Conservation (phyloP, 2,888 invertebrate species). For the Lithophane leautieri region DNA sequence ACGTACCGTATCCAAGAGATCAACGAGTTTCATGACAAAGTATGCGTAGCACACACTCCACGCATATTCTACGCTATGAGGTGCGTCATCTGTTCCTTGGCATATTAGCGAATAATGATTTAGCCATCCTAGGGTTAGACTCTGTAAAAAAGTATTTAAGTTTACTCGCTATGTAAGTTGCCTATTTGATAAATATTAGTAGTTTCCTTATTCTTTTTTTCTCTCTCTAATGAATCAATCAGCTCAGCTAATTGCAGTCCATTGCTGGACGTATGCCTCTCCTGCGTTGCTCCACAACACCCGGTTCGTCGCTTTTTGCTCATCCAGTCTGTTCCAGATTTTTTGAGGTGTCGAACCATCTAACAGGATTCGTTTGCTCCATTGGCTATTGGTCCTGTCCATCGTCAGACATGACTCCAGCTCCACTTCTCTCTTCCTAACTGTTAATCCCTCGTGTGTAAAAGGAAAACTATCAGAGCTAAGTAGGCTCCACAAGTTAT, state of each 20-base stretch:
- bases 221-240: not conserved
- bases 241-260: not conserved
- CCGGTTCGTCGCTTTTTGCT: not conserved
- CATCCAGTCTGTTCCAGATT: not conserved
- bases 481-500: too few species aligned
- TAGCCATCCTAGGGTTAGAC: constrained; percentile 90
- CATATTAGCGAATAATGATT: constrained; percentile 92
- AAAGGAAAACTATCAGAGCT: too few species aligned
- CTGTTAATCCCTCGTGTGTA: not conserved
- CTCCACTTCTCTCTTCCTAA: not conserved
- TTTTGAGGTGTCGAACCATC: not conserved
- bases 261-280: not conserved
- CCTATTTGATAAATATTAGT: not conserved
- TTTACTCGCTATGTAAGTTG: not conserved
- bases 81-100: constrained; percentile 92
- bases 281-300: not conserved
- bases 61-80: constrained; percentile 90
- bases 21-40: constrained; percentile 93
- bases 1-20: constrained; percentile 93
- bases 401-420: not conserved
- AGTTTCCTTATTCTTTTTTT: not conserved
- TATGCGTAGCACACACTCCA: constrained; percentile 92
- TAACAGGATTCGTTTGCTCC: not conserved
- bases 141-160: constrained; percentile 74
- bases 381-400: not conserved